Evolutionary conservation across 2,888 invertebrate species (phyloP), one percentile per base, ranked within the genome.

Genomic region (Alloscopus bannaensis): DNA sequence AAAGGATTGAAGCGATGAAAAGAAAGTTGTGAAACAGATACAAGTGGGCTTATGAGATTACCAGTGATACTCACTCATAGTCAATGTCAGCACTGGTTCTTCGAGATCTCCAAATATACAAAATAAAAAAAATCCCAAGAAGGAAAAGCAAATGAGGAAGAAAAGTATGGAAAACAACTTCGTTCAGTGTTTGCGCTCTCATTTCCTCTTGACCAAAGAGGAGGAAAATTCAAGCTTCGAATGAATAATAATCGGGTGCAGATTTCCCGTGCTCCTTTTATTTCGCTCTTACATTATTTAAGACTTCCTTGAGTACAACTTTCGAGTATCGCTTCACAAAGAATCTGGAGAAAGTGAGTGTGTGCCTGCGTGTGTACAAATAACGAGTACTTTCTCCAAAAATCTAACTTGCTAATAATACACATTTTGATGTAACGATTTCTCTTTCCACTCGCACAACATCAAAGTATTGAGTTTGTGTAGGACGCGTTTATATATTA

Each of bases 31-130:
- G 68, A 45, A 60, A 60, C 42, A 70, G 60, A 70, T 70, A 47
- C 47, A 70, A 70, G 70, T 59, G 70, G 70, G 70, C 70, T 70
- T 70, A 70, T 47, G 70, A 59, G 70, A 70, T 70, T 70, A 70
- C 45, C 20, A 68, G 60, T 59, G 70, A 70, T 70, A 70, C 59
- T 70, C 57, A 52, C 26, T 45, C 59, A 36, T 29, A 45, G 20
- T 20, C n/a, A 55, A 28, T 3, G 24, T n/a, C 28, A 64, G 24
- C 45, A 29, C 22, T 66, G 50, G 50, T 66, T 18, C 31, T 29
- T 55, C 55, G n/a, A n/a, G n/a, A n/a, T n/a, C n/a, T n/a, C n/a
- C n/a, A n/a, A n/a, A n/a, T n/a, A n/a, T 31, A 16, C 59, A 60
- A 70, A n/a, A 31, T 59, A 6, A 4, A 11, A 18, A 2, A 31